Conservation (phyloP, 2,797 vertebrate genomes). For the Atherinosoma microstoma region DNA sequence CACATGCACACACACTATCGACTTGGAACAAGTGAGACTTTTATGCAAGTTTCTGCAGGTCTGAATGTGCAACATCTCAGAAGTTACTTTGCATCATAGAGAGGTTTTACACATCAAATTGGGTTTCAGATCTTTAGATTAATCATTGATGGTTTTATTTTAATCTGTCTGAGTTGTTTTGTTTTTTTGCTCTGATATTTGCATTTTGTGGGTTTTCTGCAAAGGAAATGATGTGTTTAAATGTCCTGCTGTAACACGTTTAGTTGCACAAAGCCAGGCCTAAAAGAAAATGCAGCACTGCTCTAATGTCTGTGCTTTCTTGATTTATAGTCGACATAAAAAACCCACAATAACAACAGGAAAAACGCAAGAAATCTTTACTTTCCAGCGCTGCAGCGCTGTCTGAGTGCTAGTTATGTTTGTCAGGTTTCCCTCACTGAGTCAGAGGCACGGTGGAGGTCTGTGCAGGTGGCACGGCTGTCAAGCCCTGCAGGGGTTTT, state of each 20-base stretch:
- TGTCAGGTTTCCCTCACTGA: conserved; percentile 56
- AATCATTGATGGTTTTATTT: conserved; percentile 27
- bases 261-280: conserved; percentile 7
- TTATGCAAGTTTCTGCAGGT: conserved; percentile 53
- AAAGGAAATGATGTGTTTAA: conserved; percentile 26
- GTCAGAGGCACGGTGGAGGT: conserved; percentile 76
- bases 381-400: conserved; percentile 23
- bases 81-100: conserved; percentile 55
- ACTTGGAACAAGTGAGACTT: conserved; percentile 74
- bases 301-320: not conserved
- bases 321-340: conserved; percentile 4
- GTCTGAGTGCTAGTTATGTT: conserved; percentile 46
- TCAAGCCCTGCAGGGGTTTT: conserved; percentile 73
- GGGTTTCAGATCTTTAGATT: conserved; percentile 24
- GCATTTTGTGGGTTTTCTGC: not conserved
- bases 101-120: conserved; percentile 36
- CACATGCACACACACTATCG: conserved; percentile 46
- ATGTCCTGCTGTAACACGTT: conserved; percentile 17
- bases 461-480: conserved; percentile 84
- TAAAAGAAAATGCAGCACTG: not conserved
- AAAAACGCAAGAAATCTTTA: not conserved
- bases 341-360: not conserved
- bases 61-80: conserved; percentile 70
- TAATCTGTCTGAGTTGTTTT: conserved; percentile 2
- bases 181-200: conserved; percentile 2